Evolutionary conservation across 64 coral and sea anemone species (phyloP).

Genomic region (Montipora cactus): DNA sequence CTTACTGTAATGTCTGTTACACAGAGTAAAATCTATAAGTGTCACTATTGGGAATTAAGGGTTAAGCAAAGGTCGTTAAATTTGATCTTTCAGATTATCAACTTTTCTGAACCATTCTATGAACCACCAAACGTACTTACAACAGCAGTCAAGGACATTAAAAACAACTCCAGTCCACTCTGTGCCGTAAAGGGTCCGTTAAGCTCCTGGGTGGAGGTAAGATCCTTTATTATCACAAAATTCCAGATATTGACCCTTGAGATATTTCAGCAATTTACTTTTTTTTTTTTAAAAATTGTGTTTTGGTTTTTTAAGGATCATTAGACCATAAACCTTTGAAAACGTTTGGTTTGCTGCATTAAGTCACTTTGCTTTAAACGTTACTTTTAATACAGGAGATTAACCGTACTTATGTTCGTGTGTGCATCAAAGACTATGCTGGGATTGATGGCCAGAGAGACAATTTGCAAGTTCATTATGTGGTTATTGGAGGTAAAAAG

Average conservation of each 20-base stretch:
- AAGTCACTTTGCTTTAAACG: background rate
- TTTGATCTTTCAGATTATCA: background rate
- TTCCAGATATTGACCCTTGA: too few species aligned
- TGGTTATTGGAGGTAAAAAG: conserved; percentile 64
- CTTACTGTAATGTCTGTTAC: too few species aligned
- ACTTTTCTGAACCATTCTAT: background rate
- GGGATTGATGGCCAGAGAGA: conserved; percentile 1
- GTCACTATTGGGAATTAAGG: too few species aligned
- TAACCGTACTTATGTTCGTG: background rate
- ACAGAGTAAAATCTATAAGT: too few species aligned
- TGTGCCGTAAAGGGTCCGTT: background rate
- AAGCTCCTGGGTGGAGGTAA: conserved; percentile 8
- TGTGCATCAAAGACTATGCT: conserved; percentile 56
- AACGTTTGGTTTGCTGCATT: too few species aligned
- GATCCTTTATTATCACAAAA: background rate
- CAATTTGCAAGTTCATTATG: conserved; percentile 18
- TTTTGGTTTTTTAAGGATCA: background rate
- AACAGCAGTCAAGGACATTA: background rate
- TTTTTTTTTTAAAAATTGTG: too few species aligned
- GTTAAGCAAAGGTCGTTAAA: background rate
- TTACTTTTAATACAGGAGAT: conserved; percentile 31
- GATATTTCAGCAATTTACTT: too few species aligned
- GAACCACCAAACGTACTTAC: background rate
- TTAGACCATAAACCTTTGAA: background rate
- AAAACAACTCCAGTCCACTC: too few species aligned